These are phyloP conservation scores for Erynnis tages DNA, from an alignment of 2,888 invertebrate genomes.

Conservation along the genomic window DNA sequence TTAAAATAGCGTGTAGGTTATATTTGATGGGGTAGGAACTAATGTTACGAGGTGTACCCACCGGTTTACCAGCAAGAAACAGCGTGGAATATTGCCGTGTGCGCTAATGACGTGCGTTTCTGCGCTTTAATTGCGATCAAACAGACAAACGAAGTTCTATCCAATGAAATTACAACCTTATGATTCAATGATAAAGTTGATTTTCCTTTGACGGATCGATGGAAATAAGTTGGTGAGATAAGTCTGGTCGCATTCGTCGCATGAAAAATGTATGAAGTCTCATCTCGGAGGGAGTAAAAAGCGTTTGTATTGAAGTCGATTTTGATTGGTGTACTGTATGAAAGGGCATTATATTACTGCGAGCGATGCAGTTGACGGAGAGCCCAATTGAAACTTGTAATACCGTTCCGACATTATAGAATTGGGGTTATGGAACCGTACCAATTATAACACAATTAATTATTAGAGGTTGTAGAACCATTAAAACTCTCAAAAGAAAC, in stretches of 20 bases:
- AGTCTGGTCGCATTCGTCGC: conserved; percentile 53
- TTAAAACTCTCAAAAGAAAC: too few species aligned
- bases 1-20: conserved; percentile 13
- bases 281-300: conserved; percentile 66
- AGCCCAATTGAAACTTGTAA: conserved; percentile 15
- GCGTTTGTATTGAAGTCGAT: conserved; percentile 56
- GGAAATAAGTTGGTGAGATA: conserved; percentile 40
- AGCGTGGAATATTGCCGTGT: conserved; percentile 79
- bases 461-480: too few species aligned
- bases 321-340: conserved; percentile 66
- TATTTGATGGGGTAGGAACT: conserved; percentile 24
- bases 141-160: conserved; percentile 52
- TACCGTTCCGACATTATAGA: conserved; percentile 9
- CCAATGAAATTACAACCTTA: conserved; percentile 31
- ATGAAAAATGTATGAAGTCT: conserved; percentile 78
- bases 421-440: too few species aligned
- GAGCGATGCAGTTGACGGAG: conserved; percentile 18
- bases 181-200: conserved; percentile 33
- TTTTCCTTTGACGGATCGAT: neutral
- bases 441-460: too few species aligned
- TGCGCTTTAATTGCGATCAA: conserved; percentile 77
- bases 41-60: conserved; percentile 36
- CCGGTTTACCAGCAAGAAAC: conserved; percentile 60
- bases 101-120: conserved; percentile 76
- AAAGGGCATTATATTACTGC: conserved; percentile 64